Percentiles rank a stretch among this genome's conserved stretches.
These are phyloP conservation scores for Uria lomvia DNA, from an alignment of 2,113 vertebrate genomes.

Conservation along the genomic window DNA sequence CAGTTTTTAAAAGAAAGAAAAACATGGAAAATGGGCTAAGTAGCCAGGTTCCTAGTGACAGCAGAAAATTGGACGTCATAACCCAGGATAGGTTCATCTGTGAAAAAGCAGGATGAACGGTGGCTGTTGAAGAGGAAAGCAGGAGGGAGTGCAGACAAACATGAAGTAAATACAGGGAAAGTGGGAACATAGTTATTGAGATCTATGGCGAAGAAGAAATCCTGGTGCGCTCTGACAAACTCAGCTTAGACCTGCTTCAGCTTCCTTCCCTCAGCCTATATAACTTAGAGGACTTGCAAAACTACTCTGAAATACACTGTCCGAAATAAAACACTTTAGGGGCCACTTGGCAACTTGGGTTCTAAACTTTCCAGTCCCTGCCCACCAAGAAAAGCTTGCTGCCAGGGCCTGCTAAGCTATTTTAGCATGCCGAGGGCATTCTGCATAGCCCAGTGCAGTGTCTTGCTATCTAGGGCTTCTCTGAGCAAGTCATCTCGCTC, in stretches of 20 bases:
- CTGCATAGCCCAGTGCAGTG: background rate
- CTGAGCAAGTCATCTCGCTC: background rate
- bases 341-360: background rate
- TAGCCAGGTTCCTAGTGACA: background rate
- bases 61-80: background rate
- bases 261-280: background rate
- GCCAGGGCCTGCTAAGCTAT: background rate
- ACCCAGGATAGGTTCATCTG: background rate
- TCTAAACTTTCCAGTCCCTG: background rate
- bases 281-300: background rate
- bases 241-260: background rate
- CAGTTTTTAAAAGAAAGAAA: background rate
- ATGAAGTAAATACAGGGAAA: background rate
- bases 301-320: background rate
- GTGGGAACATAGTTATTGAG: background rate
- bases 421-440: background rate
- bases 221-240: background rate
- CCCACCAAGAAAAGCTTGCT: background rate
- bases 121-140: background rate
- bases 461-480: background rate
- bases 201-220: background rate
- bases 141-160: background rate
- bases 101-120: fast-evolving
- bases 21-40: background rate
- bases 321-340: background rate